Conservation (phyloP, 2,113 vertebrate species). For the Polypterus bichir region DNA sequence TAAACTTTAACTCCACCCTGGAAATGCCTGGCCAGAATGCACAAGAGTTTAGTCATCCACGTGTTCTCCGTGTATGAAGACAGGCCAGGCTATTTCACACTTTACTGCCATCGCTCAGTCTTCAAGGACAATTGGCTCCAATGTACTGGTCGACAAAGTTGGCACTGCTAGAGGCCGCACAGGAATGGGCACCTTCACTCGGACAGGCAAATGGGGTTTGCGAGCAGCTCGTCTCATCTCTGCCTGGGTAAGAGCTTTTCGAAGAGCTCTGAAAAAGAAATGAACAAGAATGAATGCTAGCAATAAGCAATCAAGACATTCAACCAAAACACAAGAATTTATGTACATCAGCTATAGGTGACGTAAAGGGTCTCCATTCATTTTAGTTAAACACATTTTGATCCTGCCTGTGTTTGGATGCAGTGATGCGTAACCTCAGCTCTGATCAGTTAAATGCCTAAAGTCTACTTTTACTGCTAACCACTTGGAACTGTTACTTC, state of each 20-base stretch:
- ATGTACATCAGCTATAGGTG: too few species aligned
- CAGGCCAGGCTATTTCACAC: too few species aligned
- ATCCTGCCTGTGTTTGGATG: too few species aligned
- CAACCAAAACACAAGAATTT: neutral
- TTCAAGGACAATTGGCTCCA: conserved; percentile 84
- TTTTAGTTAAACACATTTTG: too few species aligned
- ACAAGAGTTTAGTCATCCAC: neutral
- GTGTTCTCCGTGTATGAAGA: too few species aligned
- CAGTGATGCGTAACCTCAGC: too few species aligned
- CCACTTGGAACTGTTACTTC: too few species aligned
- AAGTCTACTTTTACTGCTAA: too few species aligned
- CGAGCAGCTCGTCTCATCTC: conserved; percentile 80
- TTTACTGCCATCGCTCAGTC: conserved; percentile 45
- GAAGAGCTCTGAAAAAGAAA: conserved; percentile 52
- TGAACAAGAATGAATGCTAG: neutral
- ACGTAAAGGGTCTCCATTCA: too few species aligned
- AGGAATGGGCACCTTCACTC: conserved; percentile 61
- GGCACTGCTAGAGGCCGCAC: conserved; percentile 39
- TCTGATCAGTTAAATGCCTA: too few species aligned
- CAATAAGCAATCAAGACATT: too few species aligned
- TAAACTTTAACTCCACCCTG: conserved; percentile 11
- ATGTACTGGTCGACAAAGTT: conserved; percentile 69
- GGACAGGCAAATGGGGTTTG: conserved; percentile 70
- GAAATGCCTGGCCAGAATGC: neutral
- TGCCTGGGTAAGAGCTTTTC: conserved; percentile 78